Percentiles rank a stretch among this genome's conserved stretches.
These are phyloP conservation scores for Nothura maculosa DNA, from an alignment of 2,797 vertebrate species.

Conservation along the genomic window DNA sequence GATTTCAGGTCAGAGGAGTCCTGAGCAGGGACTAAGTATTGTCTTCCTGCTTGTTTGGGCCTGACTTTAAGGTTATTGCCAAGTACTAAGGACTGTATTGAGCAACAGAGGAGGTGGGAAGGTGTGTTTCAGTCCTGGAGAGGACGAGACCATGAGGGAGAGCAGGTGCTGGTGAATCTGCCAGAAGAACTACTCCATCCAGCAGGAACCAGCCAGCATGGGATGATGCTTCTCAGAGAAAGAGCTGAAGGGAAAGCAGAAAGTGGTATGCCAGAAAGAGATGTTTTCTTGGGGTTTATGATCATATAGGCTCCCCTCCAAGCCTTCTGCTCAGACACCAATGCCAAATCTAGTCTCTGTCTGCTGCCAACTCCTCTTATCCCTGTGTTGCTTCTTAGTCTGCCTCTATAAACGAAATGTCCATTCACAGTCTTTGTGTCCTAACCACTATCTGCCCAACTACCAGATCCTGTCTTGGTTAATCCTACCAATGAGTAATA, in stretches of 20 bases:
- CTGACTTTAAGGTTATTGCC: neutral
- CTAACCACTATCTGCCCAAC: neutral
- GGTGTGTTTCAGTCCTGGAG: neutral
- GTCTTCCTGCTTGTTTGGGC: neutral
- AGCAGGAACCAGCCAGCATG: neutral
- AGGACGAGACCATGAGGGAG: neutral
- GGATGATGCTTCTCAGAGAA: neutral
- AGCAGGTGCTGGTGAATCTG: neutral
- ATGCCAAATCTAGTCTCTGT: neutral
- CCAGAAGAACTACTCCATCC: neutral
- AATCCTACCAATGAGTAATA: neutral
- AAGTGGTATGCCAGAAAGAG: neutral
- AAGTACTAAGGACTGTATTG: neutral
- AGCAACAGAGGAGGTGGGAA: neutral
- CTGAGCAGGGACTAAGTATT: neutral
- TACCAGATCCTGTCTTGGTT: neutral
- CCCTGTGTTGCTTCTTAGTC: fast-evolving
- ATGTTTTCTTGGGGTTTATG: neutral
- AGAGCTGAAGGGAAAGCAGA: neutral
- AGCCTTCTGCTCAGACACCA: neutral
- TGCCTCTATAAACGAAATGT: neutral
- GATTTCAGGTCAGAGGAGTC: neutral
- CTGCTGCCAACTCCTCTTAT: neutral
- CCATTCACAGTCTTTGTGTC: neutral
- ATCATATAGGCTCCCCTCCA: too few relatives aligned